Evolutionary conservation across 2,797 vertebrate species (phyloP).

Genomic region (Otus scops): DNA sequence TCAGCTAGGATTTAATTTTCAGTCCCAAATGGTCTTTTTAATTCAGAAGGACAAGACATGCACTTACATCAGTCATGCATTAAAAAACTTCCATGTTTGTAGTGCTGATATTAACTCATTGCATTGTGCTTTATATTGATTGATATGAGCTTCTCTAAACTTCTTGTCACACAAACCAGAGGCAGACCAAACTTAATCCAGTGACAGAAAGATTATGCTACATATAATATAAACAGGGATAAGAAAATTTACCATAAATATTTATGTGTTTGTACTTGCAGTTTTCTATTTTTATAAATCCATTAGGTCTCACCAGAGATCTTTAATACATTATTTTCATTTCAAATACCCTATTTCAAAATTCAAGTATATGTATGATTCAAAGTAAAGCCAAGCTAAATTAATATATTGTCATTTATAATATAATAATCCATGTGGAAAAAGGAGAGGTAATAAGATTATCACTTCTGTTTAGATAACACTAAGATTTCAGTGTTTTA

Average conservation of each 20-base stretch:
- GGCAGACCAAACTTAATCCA: not conserved
- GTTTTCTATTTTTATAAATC: conserved; percentile 48
- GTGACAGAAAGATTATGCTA: not conserved
- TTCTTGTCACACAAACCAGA: not conserved
- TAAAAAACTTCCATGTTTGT: not conserved
- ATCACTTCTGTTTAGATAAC: not conserved
- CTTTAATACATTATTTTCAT: conserved; percentile 33
- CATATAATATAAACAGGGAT: not conserved
- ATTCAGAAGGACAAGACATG: not conserved
- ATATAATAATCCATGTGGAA: not conserved
- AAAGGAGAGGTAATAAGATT: not conserved
- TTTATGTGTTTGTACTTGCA: conserved; percentile 16
- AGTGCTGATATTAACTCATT: not conserved
- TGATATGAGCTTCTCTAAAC: not conserved
- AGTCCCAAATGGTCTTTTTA: not conserved
- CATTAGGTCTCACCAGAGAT: conserved; percentile 18
- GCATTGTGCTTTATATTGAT: not conserved
- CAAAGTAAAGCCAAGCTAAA: conserved; percentile 19
- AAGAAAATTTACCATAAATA: conserved; percentile 43
- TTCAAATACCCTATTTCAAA: conserved; percentile 39
- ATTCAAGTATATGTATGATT: conserved; percentile 18
- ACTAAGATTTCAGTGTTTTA: not conserved
- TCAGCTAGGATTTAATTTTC: conserved; percentile 6
- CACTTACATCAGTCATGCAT: not conserved
- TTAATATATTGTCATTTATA: not conserved